These are phyloP conservation scores for Nymphalis polychloros DNA, from an alignment of 2,888 invertebrate species.

Conservation along the genomic window DNA sequence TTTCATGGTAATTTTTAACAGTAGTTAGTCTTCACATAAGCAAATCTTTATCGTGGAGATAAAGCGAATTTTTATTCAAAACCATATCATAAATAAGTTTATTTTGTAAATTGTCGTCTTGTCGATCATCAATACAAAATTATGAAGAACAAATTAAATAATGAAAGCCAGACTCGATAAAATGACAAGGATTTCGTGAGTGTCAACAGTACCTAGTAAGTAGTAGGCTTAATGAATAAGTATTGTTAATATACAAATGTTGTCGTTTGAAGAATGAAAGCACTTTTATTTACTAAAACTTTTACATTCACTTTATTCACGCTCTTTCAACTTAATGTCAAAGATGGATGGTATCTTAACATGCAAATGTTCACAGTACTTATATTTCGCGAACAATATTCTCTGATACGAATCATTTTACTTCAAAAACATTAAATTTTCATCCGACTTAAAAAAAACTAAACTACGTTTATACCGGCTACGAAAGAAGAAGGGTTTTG, in stretches of 20 bases:
- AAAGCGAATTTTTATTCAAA: no score
- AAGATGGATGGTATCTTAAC: slow-evolving; percentile 32
- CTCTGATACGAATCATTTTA: neutral
- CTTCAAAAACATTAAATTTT: neutral
- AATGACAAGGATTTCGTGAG: neutral
- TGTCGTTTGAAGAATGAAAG: slow-evolving; percentile 23
- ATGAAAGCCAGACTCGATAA: no score
- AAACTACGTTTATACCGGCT: no score
- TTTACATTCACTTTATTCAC: slow-evolving; percentile 34
- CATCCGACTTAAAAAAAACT: no score
- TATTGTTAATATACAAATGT: slow-evolving; percentile 4
- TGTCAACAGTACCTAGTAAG: neutral
- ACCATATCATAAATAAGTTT: no score
- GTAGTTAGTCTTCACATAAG: no score
- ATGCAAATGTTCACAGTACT: slow-evolving; percentile 28
- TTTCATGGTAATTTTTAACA: no score
- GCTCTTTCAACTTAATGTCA: slow-evolving; percentile 27
- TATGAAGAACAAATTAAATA: no score
- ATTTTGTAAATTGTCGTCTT: no score
- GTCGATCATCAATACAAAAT: no score
- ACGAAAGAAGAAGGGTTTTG: no score
- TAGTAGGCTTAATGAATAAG: slow-evolving; percentile 15
- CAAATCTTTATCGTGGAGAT: no score
- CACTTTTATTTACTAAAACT: slow-evolving; percentile 27
- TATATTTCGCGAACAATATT: slow-evolving; percentile 16